Conservation (phyloP, 37 sponge, comb jelly and placozoan species). For the Halichondria panicea region DNA sequence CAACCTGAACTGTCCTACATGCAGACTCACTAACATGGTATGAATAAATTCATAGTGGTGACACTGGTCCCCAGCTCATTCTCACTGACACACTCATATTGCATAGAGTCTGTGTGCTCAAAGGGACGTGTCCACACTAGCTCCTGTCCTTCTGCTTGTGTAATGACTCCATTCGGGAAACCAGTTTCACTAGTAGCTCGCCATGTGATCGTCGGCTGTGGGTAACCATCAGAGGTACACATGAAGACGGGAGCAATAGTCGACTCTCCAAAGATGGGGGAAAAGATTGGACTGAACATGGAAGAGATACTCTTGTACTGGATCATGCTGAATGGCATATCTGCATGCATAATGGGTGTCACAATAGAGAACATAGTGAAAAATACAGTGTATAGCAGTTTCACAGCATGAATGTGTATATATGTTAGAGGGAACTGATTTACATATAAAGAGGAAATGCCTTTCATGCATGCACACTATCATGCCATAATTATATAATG, state of each 20-base stretch:
- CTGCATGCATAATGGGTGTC: constrained; percentile 17
- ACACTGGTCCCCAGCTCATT: background rate
- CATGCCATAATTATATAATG: background rate
- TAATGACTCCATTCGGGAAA: constrained; percentile 2
- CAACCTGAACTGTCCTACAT: too few species aligned
- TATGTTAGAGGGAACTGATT: background rate
- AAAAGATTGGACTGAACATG: background rate
- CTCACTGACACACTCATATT: constrained; percentile 7
- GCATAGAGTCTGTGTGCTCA: constrained; percentile 17
- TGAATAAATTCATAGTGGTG: constrained; percentile 1
- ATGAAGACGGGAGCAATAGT: constrained; percentile 14
- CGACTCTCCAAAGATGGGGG: background rate
- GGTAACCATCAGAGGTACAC: constrained; percentile 19
- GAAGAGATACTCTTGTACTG: background rate
- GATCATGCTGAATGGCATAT: constrained; percentile 2
- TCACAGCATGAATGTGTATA: too few species aligned
- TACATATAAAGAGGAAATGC: background rate
- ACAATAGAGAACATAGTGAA: background rate
- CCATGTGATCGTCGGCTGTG: constrained; percentile 17
- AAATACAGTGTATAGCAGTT: too few species aligned
- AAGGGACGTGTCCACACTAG: constrained; percentile 15
- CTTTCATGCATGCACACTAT: background rate
- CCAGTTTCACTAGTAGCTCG: background rate
- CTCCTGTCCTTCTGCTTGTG: background rate
- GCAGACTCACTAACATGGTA: constrained; percentile 5